These are phyloP conservation scores for Aquatica leii DNA, from an alignment of 2,888 invertebrate species.

Conservation along the genomic window DNA sequence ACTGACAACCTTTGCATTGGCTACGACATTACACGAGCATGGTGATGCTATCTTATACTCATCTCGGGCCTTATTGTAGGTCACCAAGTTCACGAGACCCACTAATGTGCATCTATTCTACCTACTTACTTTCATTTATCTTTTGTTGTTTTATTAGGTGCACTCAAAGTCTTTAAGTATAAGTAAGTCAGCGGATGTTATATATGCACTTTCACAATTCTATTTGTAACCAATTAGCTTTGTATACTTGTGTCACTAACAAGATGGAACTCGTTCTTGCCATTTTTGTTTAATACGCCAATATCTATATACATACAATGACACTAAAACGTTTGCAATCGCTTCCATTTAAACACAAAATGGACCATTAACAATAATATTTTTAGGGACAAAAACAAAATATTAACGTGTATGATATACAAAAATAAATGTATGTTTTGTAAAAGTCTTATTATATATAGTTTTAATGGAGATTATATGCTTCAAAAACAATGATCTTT, in stretches of 20 bases:
- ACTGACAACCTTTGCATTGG: slow-evolving; percentile 28
- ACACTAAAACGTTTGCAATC: too few species aligned
- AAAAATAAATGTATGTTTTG: too few species aligned
- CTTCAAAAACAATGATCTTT: too few species aligned
- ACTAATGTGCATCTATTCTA: not conserved
- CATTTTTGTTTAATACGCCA: too few species aligned
- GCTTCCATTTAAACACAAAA: not conserved
- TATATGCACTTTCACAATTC: slow-evolving; percentile 20
- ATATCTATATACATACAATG: too few species aligned
- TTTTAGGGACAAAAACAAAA: too few species aligned
- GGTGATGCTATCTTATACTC: slow-evolving; percentile 14
- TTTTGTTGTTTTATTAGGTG: not conserved
- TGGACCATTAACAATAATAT: not conserved
- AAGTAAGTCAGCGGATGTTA: slow-evolving; percentile 13
- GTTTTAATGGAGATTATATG: too few species aligned
- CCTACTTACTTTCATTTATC: slow-evolving; percentile 20
- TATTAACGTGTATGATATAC: too few species aligned
- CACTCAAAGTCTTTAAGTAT: not conserved
- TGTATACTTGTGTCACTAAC: slow-evolving; percentile 16
- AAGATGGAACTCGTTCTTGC: slow-evolving; percentile 8
- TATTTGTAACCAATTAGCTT: slow-evolving; percentile 18
- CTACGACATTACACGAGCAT: slow-evolving; percentile 12
- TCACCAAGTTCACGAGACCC: slow-evolving; percentile 10
- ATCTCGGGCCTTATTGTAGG: slow-evolving; percentile 17
- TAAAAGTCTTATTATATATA: too few species aligned